Percentiles rank a stretch among this genome's conserved stretches.
Evolutionary conservation across 2,797 vertebrate species (phyloP).

Genomic region (Periophthalmus magnuspinnatus): DNA sequence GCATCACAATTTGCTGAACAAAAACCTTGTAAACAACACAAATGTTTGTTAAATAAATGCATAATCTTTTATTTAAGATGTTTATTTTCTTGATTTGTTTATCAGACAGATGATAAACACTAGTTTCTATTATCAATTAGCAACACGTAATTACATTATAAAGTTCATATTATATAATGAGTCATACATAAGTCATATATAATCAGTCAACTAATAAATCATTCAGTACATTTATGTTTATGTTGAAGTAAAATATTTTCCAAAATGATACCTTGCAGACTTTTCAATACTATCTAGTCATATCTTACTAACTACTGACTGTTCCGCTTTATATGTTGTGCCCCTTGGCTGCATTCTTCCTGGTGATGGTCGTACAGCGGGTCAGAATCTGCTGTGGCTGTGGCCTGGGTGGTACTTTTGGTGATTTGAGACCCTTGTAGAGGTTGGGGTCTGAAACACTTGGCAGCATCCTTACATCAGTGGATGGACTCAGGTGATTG

Average conservation of each 20-base stretch:
- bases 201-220: no score
- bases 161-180: no score
- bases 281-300: not conserved
- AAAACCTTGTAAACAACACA: constrained; percentile 2
- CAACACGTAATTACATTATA: not conserved
- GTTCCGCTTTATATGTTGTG: not conserved
- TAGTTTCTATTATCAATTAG: not conserved
- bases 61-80: constrained; percentile 21
- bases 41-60: constrained; percentile 35
- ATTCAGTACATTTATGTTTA: not conserved
- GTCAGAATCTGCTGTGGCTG: constrained; percentile 74
- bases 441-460: constrained; percentile 63
- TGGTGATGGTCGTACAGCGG: constrained; percentile 82
- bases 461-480: not conserved
- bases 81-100: constrained; percentile 3
- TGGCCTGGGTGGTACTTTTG: constrained; percentile 81
- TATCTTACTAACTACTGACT: rapidly evolving
- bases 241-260: not conserved
- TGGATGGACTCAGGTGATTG: constrained; percentile 37
- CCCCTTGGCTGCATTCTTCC: constrained; percentile 58
- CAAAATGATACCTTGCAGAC: not conserved
- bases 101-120: not conserved
- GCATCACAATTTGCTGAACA: not conserved
- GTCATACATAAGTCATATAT: no score
- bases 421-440: constrained; percentile 54